Evolutionary conservation across 1,140 invertebrate genomes (phyloP).

Genomic region (Zophobas atratus): DNA sequence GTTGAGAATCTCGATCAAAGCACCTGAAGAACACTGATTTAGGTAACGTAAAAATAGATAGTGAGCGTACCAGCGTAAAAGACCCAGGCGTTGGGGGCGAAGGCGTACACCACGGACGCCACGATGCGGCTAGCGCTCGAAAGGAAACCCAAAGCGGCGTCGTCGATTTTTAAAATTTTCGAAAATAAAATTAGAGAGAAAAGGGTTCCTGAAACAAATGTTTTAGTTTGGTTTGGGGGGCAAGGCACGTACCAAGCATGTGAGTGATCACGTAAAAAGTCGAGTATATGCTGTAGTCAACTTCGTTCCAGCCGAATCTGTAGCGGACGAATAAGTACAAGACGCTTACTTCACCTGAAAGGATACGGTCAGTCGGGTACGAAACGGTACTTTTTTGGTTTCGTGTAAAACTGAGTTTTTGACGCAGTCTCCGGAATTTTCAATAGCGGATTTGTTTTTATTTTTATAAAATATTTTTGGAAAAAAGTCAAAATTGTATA

Average conservation of each 20-base stretch:
- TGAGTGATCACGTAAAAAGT: conserved; percentile 54
- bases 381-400: no score
- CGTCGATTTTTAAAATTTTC: conserved; percentile 69
- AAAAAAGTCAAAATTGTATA: no score
- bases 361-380: not conserved
- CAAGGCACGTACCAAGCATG: conserved; percentile 50
- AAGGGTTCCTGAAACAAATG: conserved; percentile 67
- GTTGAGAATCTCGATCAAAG: conserved; percentile 70
- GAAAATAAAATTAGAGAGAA: conserved; percentile 69
- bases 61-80: conserved; percentile 67
- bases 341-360: conserved; percentile 56
- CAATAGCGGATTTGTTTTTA: no score
- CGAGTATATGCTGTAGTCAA: conserved; percentile 56
- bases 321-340: conserved; percentile 57
- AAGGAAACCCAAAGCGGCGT: conserved; percentile 69
- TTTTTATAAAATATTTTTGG: no score
- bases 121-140: conserved; percentile 68
- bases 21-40: conserved; percentile 63
- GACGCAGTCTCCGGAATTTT: no score
- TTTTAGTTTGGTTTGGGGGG: not conserved
- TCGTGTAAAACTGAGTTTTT: no score
- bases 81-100: conserved; percentile 66
- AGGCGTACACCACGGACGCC: conserved; percentile 68
- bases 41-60: not conserved
- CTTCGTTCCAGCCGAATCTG: conserved; percentile 59